Evolutionary conservation across 2,113 vertebrate genomes (phyloP), one percentile per base, ranked within the genome.

Genomic region (Balaenoptera acutorostrata): DNA sequence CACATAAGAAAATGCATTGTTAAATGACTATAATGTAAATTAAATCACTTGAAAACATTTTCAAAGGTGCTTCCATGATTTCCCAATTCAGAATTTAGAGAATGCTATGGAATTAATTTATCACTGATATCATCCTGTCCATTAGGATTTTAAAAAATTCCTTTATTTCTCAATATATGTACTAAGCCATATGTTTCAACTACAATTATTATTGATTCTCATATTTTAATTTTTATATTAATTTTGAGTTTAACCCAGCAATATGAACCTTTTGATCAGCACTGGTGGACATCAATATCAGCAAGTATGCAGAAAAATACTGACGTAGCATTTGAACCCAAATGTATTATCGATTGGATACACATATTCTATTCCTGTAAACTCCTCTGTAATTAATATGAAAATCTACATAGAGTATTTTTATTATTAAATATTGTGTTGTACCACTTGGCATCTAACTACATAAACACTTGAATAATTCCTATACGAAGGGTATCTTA

Each of bases 381-480:
- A 86, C 12, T 29, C 71, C 59, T 96, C 41, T 68, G 93, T 61
- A 88, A 94, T 82, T 87, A 96, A 92, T 95, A 15, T 80, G 57
- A 77, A 86, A 72, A 44, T n/a, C 15, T 64, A 77, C 3, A 59
- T 31, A 31, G 52, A 74, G 55, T 63, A 66, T 84, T 91, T 80
- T 20, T 59, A 93, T 75, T 49, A 29, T 77, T 80, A 66, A 95
- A 68, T 95, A 96, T 90, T 85, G 93, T 88, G 95, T 55, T 1
- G 0, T 6, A 33, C 6, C 92, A 68, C 11, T 49, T 95, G 75
- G 15, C 71, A 97, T 90, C 21, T 88, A 84, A 55, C 72, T 90
- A 96, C 77, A 85, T 52, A 72, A 72, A 55, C 44, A 33, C 89
- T 97, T 97, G 90, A 57, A 93, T 94, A 97, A 96, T 90, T 97